phyloP scores from a whole-genome alignment of 2,113 vertebrate genomes.

The Leuciscus idus region DNA sequence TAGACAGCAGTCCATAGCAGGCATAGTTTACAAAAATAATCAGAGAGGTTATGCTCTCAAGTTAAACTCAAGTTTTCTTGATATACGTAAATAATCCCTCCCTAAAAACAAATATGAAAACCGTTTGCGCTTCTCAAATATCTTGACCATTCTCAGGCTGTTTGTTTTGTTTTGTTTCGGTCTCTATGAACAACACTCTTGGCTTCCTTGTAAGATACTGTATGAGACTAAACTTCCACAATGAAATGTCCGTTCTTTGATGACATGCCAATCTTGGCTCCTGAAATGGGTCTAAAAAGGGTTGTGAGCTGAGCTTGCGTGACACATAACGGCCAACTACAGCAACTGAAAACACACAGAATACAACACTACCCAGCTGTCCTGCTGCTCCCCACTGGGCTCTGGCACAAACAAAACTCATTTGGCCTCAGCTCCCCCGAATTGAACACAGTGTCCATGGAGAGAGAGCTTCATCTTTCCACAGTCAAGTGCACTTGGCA shows the following conservation, averaged over 20 bases:
- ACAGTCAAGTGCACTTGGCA: constrained; percentile 76
- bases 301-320: constrained; percentile 53
- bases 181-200: constrained; percentile 21
- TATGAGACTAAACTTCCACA: constrained; percentile 15
- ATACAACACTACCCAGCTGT: constrained; percentile 63
- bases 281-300: constrained; percentile 20
- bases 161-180: constrained; percentile 32
- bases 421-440: constrained; percentile 61
- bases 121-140: background rate
- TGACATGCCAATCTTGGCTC: constrained; percentile 43
- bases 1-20: background rate
- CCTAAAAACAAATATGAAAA: constrained; percentile 14
- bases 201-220: constrained; percentile 11
- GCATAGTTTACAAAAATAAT: constrained; percentile 8
- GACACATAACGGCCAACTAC: constrained; percentile 60
- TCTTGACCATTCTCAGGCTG: constrained; percentile 13
- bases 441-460: constrained; percentile 60
- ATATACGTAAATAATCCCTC: background rate
- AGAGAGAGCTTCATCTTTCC: constrained; percentile 66
- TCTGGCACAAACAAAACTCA: constrained; percentile 62
- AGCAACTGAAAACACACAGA: constrained; percentile 59
- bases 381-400: constrained; percentile 60
- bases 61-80: background rate
- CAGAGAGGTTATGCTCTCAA: background rate
- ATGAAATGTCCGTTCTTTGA: constrained; percentile 38